Evolutionary conservation across 35 echinoderm and acorn worm species (phyloP).

Genomic region (Ophiothrix spiculata): DNA sequence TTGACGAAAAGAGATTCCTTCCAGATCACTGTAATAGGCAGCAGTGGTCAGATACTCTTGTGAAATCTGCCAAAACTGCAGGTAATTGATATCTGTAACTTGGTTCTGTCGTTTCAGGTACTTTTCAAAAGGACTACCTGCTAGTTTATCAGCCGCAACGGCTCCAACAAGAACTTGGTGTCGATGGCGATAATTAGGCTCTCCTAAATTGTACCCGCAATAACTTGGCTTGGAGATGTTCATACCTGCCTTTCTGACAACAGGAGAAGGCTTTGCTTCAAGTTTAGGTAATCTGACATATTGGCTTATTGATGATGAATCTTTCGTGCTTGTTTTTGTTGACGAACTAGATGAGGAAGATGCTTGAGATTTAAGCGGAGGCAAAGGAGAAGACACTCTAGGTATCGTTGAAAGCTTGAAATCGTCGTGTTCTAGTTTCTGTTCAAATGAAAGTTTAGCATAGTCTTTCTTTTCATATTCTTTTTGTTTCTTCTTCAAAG

Average conservation of each 20-base stretch:
- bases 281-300: conserved; percentile 17
- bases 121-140: conserved; percentile 71
- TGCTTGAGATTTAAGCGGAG: neutral
- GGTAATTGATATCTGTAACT: conserved; percentile 39
- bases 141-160: conserved; percentile 64
- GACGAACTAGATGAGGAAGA: neutral
- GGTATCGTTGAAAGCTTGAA: conserved; percentile 16
- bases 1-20: conserved; percentile 20
- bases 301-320: neutral
- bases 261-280: neutral
- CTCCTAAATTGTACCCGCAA: conserved; percentile 38
- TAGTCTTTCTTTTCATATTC: conserved; percentile 22
- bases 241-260: neutral
- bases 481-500: neutral
- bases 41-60: conserved; percentile 60
- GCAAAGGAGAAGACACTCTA: conserved; percentile 1
- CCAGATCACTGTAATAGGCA: conserved; percentile 23
- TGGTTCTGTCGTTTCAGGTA: conserved; percentile 41
- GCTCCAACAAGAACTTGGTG: conserved; percentile 47
- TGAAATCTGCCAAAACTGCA: conserved; percentile 73
- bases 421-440: conserved; percentile 42
- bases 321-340: neutral
- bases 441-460: conserved; percentile 37
- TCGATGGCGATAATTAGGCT: conserved; percentile 41
- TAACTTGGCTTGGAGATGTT: conserved; percentile 51